phyloP scores from a whole-genome alignment of 2,888 invertebrate species.

The Synergus umbraculus region DNA sequence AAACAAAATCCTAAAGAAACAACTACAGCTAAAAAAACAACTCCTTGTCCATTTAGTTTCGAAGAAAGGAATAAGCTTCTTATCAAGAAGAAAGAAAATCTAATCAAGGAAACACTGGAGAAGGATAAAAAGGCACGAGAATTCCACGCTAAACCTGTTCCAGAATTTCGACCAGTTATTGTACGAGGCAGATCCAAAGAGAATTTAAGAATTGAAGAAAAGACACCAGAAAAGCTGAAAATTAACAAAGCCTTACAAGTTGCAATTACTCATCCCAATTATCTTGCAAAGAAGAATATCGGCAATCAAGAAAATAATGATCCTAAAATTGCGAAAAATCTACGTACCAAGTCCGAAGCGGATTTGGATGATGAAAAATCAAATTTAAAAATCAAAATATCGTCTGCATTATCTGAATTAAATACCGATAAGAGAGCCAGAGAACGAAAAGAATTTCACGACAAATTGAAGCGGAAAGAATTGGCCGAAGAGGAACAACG shows the following conservation, averaged over 20 bases:
- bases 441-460: slow-evolving; percentile 82
- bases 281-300: slow-evolving; percentile 24
- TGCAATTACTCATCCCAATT: slow-evolving; percentile 19
- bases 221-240: slow-evolving; percentile 48
- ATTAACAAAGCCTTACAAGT: slow-evolving; percentile 31
- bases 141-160: slow-evolving; percentile 86
- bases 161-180: slow-evolving; percentile 78
- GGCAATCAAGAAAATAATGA: slow-evolving; percentile 28
- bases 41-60: slow-evolving; percentile 79
- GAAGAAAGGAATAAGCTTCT: slow-evolving; percentile 82
- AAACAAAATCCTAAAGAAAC: slow-evolving; percentile 52
- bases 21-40: slow-evolving; percentile 46
- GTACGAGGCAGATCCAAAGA: slow-evolving; percentile 68
- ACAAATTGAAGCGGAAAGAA: slow-evolving; percentile 78
- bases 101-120: slow-evolving; percentile 81
- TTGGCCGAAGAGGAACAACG: slow-evolving; percentile 79
- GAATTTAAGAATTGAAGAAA: slow-evolving; percentile 54
- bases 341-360: neutral
- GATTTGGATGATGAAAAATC: neutral
- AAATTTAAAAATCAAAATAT: slow-evolving; percentile 38
- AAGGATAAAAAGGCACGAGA: slow-evolving; percentile 81
- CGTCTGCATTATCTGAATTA: slow-evolving; percentile 69
- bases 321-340: neutral
- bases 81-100: slow-evolving; percentile 81
- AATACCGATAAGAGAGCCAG: slow-evolving; percentile 83